Base-by-base conservation (phyloP, 1,140 invertebrate species). In the Aphelinus certus region DNA sequence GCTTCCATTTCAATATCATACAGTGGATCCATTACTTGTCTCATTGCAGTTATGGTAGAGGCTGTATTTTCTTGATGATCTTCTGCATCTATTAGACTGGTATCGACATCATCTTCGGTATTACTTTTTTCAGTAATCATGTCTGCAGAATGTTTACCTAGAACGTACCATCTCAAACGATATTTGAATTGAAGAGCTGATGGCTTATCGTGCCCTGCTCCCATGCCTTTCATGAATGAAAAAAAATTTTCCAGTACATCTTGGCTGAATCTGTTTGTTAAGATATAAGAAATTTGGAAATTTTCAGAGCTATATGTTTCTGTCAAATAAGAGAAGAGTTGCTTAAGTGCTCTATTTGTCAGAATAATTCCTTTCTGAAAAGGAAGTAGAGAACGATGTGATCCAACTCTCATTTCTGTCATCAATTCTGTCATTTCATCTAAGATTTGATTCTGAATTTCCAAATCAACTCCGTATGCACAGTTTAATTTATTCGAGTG, bases 111-210 rank as follows among this genome's bases (percentile, higher is more conserved):
- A 9, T 53, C 51, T 57, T 73, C 58, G 48, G 53, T 70, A 73
- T 79, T 81, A 71, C 53, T 68, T 3, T n/a, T 10, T 7, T 81
- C 77, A 57, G 71, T 48, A 49, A 68, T 75, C 79, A 79, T 58
- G 72, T 69, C 45, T 78, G 51, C 7, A 75, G 10, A 53, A 79
- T 76, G 42, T 65, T 76, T 67, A 76, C 76, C 7, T 79, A 67
- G 56, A 80, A 56, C 2, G 79, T 60, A 64, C 64, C 45, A 56
- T 71, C 75, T 55, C 79, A 48, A 63, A 78, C 77, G 76, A 81
- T 77, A n/a, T 69, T 26, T 4, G 77, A 80, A 81, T 53, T 76
- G 71, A 60, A 76, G 43, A 3, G 80, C 57, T 9, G 3, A 6
- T 58, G 6, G 57, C 6, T 80, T 56, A 61, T 80, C 77, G 77